Conservation (phyloP, 2,888 invertebrate genomes). For the Alloscopus bannaensis region DNA sequence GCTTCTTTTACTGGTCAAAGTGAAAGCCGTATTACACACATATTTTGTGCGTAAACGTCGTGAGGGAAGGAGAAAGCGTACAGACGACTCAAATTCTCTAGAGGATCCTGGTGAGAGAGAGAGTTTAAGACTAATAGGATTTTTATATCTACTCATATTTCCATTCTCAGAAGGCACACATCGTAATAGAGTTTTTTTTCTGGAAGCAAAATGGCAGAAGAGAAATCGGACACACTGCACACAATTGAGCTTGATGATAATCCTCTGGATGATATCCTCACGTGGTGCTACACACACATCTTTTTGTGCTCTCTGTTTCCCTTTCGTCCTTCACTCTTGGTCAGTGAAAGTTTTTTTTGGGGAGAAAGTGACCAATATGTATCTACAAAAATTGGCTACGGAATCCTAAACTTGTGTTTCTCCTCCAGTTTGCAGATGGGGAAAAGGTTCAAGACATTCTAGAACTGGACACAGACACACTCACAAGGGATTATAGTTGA, state of each 20-base stretch:
- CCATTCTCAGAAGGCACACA: slow-evolving; percentile 9
- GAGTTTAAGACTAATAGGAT: slow-evolving; percentile 45
- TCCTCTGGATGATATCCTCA: slow-evolving; percentile 37
- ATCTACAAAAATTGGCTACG: not conserved
- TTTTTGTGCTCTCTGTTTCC: not conserved
- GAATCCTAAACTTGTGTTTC: too few relatives aligned
- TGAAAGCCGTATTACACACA: too few relatives aligned
- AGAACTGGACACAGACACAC: not conserved
- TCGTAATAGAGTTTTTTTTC: not conserved
- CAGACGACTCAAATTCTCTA: slow-evolving; percentile 2
- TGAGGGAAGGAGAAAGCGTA: too few relatives aligned
- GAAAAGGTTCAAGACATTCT: too few relatives aligned
- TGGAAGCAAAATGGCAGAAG: too few relatives aligned
- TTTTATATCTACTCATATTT: slow-evolving; percentile 20
- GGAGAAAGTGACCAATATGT: slow-evolving; percentile 12
- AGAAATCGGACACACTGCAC: too few relatives aligned
- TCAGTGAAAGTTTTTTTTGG: too few relatives aligned
- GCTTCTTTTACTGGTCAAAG: too few relatives aligned
- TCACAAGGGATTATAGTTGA: slow-evolving; percentile 28
- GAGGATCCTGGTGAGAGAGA: slow-evolving; percentile 6
- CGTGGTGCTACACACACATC: not conserved
- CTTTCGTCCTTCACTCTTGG: not conserved
- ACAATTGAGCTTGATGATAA: slow-evolving; percentile 34
- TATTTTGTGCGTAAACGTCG: too few relatives aligned
- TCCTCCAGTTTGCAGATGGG: too few relatives aligned